Base-by-base conservation (phyloP, 2,888 invertebrate genomes). In the Cataglyphis altisquamis region DNA sequence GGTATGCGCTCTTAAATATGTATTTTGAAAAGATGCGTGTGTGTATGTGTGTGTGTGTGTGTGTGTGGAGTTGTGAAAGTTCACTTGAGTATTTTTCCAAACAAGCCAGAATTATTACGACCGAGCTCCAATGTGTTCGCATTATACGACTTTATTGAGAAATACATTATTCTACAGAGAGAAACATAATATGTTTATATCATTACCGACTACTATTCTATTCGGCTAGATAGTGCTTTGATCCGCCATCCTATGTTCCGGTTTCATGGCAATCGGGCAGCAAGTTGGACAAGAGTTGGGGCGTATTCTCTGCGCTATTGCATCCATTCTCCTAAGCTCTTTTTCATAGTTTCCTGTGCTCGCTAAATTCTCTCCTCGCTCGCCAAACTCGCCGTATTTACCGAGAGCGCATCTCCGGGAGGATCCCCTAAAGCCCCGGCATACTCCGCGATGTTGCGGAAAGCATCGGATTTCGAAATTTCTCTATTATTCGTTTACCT, bases 331-430 rank as follows among this genome's bases (percentile, higher is more conserved):
- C 45, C 78, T 78, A 78, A 78, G 32, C 60, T 60, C 78, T 78
- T 78, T 78, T 78, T 78, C 78, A 78, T 78, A 73, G 78, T 73
- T 78, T 73, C 78, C 32, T 45, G 48, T 41, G 45, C 55, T 68
- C 39, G 73, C 74, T 36, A 60, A 78, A 78, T 36, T 73, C 73
- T 52, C 64, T 8, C 39, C 67, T 21, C 75, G 62, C 63, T 77
- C 67, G 52, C 25, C 57, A 60, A 78, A 78, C 78, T 62, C 60
- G 18, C 12, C 45, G 74, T 80, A 80, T 80, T 74, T 60, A 80
- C 78, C 74, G 21, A 39, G 52, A 12, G 41, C 45, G 21, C 39
- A 21, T 41, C 39, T 5, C 36, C 48, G 48, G 6, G 6, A 39
- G 8, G 18, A 78, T 45, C 41, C 74, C 45, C 21, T 41, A 57